A percentile compares a stretch with the other conserved stretches of the same genome.
Evolutionary conservation across 2,797 vertebrate genomes (phyloP).

Genomic region (Spondyliosoma cantharus): DNA sequence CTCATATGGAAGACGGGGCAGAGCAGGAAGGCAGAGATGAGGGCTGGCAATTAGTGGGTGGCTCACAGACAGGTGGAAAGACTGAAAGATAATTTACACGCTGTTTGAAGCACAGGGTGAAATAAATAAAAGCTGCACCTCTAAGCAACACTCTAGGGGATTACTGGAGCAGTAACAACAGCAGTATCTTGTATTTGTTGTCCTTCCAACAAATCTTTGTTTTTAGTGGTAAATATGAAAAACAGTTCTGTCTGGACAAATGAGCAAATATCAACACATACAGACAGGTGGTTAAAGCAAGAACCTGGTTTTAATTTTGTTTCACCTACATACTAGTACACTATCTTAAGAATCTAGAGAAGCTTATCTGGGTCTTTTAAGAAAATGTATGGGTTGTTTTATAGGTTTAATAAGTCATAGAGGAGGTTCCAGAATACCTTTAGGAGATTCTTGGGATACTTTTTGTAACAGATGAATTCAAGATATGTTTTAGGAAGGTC

Average conservation of each 20-base stretch:
- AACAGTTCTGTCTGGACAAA: constrained; percentile 6
- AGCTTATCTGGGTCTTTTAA: too few species aligned
- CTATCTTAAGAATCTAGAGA: too few species aligned
- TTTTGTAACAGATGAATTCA: too few species aligned
- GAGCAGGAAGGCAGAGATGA: constrained; percentile 21
- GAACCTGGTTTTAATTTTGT: too few species aligned
- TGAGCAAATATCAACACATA: constrained; percentile 5
- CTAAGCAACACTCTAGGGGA: constrained; percentile 19
- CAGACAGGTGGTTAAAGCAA: neutral
- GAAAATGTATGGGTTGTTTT: too few species aligned
- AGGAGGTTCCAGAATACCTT: too few species aligned
- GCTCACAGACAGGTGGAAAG: constrained; percentile 37
- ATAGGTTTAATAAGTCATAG: too few species aligned
- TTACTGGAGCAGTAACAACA: constrained; percentile 15
- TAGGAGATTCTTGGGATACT: too few species aligned
- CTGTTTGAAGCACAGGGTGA: constrained; percentile 14
- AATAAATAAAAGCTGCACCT: constrained; percentile 20
- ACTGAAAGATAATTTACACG: constrained; percentile 4
- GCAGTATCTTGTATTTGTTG: neutral
- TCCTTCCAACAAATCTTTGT: constrained; percentile 11
- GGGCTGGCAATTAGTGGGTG: constrained; percentile 43
- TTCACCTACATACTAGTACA: too few species aligned
- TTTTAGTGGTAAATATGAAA: constrained; percentile 19
- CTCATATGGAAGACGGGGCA: constrained; percentile 18
- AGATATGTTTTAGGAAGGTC: too few species aligned